These are phyloP conservation scores for Ethmia dodecea DNA, from an alignment of 2,888 invertebrate genomes.

Conservation along the genomic window DNA sequence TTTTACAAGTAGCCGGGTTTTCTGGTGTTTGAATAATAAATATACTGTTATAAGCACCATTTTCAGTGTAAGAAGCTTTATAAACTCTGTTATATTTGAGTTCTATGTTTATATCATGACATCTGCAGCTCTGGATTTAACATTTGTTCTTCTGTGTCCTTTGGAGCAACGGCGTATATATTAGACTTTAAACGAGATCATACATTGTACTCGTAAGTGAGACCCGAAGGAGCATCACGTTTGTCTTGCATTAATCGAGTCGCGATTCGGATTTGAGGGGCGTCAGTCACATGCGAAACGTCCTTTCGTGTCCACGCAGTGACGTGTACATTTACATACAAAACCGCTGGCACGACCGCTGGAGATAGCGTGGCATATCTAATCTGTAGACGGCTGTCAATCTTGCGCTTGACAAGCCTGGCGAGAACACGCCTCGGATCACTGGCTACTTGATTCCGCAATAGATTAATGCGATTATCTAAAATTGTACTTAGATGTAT, in stretches of 20 bases:
- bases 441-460: slow-evolving; percentile 39
- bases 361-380: slow-evolving; percentile 64
- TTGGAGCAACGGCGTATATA: too few relatives aligned
- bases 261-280: slow-evolving; percentile 37
- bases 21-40: too few relatives aligned
- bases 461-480: slow-evolving; percentile 26
- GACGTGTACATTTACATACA: slow-evolving; percentile 67
- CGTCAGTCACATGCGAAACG: slow-evolving; percentile 41
- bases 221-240: slow-evolving; percentile 32
- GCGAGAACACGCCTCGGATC: slow-evolving; percentile 46
- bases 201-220: too few relatives aligned
- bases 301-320: slow-evolving; percentile 32
- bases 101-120: too few relatives aligned
- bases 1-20: too few relatives aligned
- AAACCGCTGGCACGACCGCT: slow-evolving; percentile 55
- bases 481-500: slow-evolving; percentile 1
- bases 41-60: too few relatives aligned
- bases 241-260: slow-evolving; percentile 32
- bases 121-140: too few relatives aligned
- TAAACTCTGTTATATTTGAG: too few relatives aligned
- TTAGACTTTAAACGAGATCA: too few relatives aligned
- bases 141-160: too few relatives aligned
- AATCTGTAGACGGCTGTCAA: slow-evolving; percentile 62
- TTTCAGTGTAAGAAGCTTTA: too few relatives aligned
- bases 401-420: slow-evolving; percentile 45